Conservation (phyloP, 2,888 invertebrate species). For the Drosophila helvetica region DNA sequence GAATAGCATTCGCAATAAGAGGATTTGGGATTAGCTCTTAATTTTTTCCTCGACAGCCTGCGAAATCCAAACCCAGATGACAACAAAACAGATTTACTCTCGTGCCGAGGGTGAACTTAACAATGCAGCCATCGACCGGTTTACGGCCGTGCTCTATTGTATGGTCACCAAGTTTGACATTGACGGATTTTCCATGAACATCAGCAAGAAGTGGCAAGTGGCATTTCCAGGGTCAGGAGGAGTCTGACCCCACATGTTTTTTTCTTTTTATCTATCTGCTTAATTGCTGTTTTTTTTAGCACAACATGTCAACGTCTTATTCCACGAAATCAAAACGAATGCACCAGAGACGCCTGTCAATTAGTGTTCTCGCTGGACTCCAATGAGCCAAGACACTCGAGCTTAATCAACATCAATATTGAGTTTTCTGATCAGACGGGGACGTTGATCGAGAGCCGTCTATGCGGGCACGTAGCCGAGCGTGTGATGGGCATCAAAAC, state of each 20-base stretch:
- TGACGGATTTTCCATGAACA: constrained; percentile 85
- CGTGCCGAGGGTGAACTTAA: constrained; percentile 82
- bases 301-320: constrained; percentile 69
- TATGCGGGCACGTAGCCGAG: constrained; percentile 86
- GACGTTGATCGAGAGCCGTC: constrained; percentile 86
- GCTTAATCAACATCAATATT: constrained; percentile 86
- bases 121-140: constrained; percentile 85
- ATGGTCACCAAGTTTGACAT: constrained; percentile 89
- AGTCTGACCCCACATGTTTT: not conserved
- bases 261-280: not conserved
- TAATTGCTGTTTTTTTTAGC: constrained; percentile 46
- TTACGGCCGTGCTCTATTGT: constrained; percentile 89
- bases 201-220: constrained; percentile 84
- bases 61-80: constrained; percentile 85
- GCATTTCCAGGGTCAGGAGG: constrained; percentile 36
- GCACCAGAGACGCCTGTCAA: constrained; percentile 76
- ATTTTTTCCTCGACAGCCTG: constrained; percentile 49
- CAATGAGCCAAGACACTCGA: constrained; percentile 62
- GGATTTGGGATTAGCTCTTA: too few relatives aligned
- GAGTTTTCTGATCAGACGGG: constrained; percentile 89
- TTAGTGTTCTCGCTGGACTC: constrained; percentile 70
- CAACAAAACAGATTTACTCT: constrained; percentile 86
- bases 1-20: constrained; percentile 47
- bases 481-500: constrained; percentile 85
- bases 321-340: constrained; percentile 52